These are phyloP conservation scores for Drosophila silvestris DNA, from an alignment of 2,888 invertebrate species.

Conservation along the genomic window DNA sequence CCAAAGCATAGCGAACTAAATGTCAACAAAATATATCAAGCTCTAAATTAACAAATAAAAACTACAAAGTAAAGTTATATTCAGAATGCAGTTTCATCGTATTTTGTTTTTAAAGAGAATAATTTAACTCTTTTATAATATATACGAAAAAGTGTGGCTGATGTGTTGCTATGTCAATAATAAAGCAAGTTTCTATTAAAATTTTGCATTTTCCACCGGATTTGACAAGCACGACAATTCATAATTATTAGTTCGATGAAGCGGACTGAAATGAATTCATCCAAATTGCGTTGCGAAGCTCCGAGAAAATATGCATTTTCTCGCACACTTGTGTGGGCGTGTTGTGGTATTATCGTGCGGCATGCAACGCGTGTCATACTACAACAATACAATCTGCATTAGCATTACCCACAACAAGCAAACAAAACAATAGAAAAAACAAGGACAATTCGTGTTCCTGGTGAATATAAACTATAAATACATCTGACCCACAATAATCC, in stretches of 20 bases:
- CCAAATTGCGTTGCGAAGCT: not conserved
- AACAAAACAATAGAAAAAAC: not conserved
- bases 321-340: not conserved
- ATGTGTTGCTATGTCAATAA: not conserved
- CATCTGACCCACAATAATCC: conserved; percentile 4
- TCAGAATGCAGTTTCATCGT: not conserved
- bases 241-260: not conserved
- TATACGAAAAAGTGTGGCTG: not conserved
- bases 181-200: not conserved
- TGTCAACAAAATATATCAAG: not conserved
- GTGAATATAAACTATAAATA: not conserved
- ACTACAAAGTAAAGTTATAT: not conserved
- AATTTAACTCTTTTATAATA: not conserved
- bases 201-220: too few species aligned
- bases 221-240: not conserved
- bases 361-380: conserved; percentile 13
- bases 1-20: not conserved
- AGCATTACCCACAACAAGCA: conserved; percentile 17
- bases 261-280: not conserved
- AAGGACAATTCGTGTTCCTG: not conserved
- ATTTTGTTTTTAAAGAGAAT: not conserved
- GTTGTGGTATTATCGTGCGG: not conserved
- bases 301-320: not conserved
- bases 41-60: not conserved
- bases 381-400: conserved; percentile 15